phyloP scores from a whole-genome alignment of 1,140 invertebrate genomes.

The Penaeus chinensis region DNA sequence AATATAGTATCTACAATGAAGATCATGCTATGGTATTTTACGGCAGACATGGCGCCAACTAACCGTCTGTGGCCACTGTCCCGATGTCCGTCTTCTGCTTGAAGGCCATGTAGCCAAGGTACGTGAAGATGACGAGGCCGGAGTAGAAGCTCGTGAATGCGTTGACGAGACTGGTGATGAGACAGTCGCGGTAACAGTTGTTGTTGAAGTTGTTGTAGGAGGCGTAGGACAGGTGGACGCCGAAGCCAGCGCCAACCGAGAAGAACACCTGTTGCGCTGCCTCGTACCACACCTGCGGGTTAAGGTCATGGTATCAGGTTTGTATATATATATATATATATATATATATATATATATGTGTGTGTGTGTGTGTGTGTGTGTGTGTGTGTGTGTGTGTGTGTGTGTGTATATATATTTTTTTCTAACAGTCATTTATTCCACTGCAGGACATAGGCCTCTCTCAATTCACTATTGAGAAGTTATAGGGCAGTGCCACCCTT shows the following conservation, averaged over 20 bases:
- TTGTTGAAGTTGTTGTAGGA: conserved; percentile 91
- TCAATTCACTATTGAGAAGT: too few relatives aligned
- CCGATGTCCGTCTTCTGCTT: conserved; percentile 84
- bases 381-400: neutral
- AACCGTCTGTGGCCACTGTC: conserved; percentile 87
- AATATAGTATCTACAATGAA: neutral
- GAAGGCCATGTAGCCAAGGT: conserved; percentile 90
- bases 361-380: neutral
- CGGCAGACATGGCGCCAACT: conserved; percentile 29
- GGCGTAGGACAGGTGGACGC: conserved; percentile 88
- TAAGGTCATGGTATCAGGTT: neutral
- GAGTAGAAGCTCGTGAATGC: conserved; percentile 91
- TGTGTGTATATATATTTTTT: conserved; percentile 5
- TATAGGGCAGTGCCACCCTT: too few relatives aligned
- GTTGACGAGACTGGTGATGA: conserved; percentile 77
- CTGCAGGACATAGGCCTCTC: too few relatives aligned
- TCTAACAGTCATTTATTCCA: too few relatives aligned
- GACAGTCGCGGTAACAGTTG: conserved; percentile 77
- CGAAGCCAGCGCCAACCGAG: conserved; percentile 91
- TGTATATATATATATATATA: neutral
- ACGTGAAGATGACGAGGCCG: conserved; percentile 94
- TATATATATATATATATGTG: neutral
- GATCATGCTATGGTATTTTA: neutral
- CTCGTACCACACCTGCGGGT: conserved; percentile 86
- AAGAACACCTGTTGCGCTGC: conserved; percentile 93